phyloP scores from a whole-genome alignment of 2,113 vertebrate genomes.

The Anguilla japonica region DNA sequence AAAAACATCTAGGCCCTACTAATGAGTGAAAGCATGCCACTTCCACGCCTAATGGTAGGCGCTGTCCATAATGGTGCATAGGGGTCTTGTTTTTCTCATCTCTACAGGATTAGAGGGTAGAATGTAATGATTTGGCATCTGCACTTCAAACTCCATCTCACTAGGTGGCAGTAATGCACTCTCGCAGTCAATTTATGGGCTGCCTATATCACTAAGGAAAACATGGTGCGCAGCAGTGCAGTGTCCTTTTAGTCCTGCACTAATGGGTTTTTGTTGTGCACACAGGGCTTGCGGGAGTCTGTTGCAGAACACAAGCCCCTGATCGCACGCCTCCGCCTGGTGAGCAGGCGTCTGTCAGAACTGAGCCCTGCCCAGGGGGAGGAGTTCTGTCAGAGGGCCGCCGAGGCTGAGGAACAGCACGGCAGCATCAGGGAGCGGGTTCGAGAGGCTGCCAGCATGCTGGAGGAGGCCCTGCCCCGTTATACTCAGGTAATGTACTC shows the following conservation, averaged over 20 bases:
- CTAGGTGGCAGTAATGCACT: neutral
- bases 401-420: constrained; percentile 71
- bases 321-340: constrained; percentile 71
- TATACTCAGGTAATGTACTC: constrained; percentile 75
- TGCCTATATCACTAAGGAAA: neutral
- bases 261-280: neutral
- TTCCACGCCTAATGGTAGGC: neutral
- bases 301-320: constrained; percentile 81
- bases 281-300: constrained; percentile 78
- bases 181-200: neutral
- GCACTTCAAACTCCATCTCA: neutral
- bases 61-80: neutral
- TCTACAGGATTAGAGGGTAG: neutral
- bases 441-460: constrained; percentile 66
- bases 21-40: neutral
- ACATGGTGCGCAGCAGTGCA: neutral
- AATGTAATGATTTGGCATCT: neutral
- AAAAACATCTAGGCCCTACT: neutral
- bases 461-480: constrained; percentile 79
- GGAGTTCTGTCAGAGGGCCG: constrained; percentile 66
- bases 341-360: constrained; percentile 71
- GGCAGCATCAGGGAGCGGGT: constrained; percentile 66
- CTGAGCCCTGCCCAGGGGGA: constrained; percentile 69
- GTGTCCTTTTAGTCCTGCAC: neutral
- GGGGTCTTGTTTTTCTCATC: neutral